Evolutionary conservation across 2,797 vertebrate genomes (phyloP).

Genomic region (Gouania willdenowi): DNA sequence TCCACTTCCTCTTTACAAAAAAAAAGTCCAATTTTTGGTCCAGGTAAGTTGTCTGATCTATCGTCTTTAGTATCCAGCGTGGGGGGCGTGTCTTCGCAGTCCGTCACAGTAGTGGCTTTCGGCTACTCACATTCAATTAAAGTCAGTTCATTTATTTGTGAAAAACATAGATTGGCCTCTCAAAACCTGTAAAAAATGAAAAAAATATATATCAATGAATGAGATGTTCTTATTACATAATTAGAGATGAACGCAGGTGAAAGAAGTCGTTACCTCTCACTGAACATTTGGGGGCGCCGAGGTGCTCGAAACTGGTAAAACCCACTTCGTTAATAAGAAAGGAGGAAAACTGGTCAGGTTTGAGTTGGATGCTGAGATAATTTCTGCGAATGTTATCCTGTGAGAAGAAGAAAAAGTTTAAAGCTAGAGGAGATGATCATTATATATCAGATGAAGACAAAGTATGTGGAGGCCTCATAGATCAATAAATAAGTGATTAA

Average conservation of each 20-base stretch:
- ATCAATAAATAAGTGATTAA: no score
- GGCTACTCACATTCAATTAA: conserved; percentile 54
- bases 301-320: conserved; percentile 84
- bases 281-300: conserved; percentile 80
- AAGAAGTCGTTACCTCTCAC: conserved; percentile 75
- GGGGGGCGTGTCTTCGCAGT: conserved; percentile 27
- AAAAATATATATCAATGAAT: neutral
- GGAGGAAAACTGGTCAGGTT: conserved; percentile 84
- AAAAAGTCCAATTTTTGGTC: conserved; percentile 47
- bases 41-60: conserved; percentile 25
- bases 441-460: no score
- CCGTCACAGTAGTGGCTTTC: conserved; percentile 27
- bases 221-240: no score
- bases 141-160: conserved; percentile 76
- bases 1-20: conserved; percentile 3
- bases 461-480: no score
- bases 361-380: conserved; percentile 82
- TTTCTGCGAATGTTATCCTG: conserved; percentile 85
- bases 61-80: conserved; percentile 20
- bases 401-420: conserved; percentile 2
- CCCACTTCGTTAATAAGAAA: conserved; percentile 86
- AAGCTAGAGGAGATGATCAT: no score
- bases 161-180: conserved; percentile 87
- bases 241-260: no score
- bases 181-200: conserved; percentile 74